phyloP scores from a whole-genome alignment of 2,113 vertebrate species.

The Arenaria interpres region DNA sequence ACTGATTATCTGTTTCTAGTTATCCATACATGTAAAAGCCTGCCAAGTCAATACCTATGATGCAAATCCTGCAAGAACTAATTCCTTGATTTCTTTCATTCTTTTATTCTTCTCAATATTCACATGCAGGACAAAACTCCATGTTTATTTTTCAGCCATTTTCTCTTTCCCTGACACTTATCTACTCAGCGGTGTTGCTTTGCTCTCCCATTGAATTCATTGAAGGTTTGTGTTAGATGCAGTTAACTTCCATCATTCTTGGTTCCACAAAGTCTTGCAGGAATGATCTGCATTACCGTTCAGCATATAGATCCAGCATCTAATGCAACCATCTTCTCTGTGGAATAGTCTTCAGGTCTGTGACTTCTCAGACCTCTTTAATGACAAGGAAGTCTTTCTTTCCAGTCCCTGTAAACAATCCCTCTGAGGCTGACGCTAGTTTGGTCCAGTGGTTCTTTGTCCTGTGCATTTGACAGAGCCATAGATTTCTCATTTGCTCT shows the following conservation, averaged over 20 bases:
- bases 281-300: background rate
- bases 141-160: background rate
- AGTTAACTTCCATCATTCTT: background rate
- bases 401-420: background rate
- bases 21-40: background rate
- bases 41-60: background rate
- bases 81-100: background rate
- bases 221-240: background rate
- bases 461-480: background rate
- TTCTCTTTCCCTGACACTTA: background rate
- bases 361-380: background rate
- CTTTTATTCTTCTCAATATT: background rate
- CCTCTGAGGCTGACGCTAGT: background rate
- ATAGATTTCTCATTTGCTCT: background rate
- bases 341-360: background rate
- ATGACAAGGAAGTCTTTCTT: background rate
- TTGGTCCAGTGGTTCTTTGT: background rate
- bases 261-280: background rate
- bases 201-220: background rate
- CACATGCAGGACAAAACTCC: background rate
- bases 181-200: background rate
- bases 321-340: accelerated
- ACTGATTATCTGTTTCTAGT: background rate
- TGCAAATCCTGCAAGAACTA: background rate
- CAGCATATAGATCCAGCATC: background rate